Base-by-base conservation (phyloP, 2,797 vertebrate genomes). In the Jordanella pulchra region DNA sequence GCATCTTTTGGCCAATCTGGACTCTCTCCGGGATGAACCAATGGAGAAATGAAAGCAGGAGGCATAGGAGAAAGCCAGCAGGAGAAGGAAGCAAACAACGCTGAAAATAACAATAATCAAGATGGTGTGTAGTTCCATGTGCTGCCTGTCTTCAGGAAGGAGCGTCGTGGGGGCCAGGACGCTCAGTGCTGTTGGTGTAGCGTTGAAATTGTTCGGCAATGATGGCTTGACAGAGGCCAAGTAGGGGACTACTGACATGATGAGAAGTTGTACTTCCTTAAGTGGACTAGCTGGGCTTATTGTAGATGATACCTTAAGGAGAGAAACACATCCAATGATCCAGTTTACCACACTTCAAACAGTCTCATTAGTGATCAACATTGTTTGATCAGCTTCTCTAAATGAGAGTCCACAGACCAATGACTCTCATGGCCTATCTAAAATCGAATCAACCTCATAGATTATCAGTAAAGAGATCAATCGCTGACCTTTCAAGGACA, bases 41-140 rank as follows among this genome's bases (percentile, higher is more conserved):
- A 94, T 90, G 53, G 90, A 92, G 80, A 92, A 94, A 44, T 90
- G 92, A 78, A 95, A 89, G 56, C 91, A 95, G 84, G 95, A 93
- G 30, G 92, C 69, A 23, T 93, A 95, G 69, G 94, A 76, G 73
- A 94, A 89, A 47, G 94, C 86, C 47, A 91, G 66, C 15, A 95
- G 81, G 15, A 94, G 92, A 67, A 95, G 91, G n/a, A 95, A 67
- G 76, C 93, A 95, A 53, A 94, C 93, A 2, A 82, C 25, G 61
- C 87, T 90, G 71, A 95, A 95, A 54, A 94, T 88, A 39, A 91
- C 30, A 10, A 93, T 54, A 12, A 92, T 90, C 70, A 94, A 61
- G 79, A 94, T 79, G 58, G 80, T 88, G 80, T 93, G 89, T 67
- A 86, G 66, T 51, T 91, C 84, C 78, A 93, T 75, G 76, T 87